Conservation (phyloP, 1,140 invertebrate species). For the Hyposmocoma kahamanoa region DNA sequence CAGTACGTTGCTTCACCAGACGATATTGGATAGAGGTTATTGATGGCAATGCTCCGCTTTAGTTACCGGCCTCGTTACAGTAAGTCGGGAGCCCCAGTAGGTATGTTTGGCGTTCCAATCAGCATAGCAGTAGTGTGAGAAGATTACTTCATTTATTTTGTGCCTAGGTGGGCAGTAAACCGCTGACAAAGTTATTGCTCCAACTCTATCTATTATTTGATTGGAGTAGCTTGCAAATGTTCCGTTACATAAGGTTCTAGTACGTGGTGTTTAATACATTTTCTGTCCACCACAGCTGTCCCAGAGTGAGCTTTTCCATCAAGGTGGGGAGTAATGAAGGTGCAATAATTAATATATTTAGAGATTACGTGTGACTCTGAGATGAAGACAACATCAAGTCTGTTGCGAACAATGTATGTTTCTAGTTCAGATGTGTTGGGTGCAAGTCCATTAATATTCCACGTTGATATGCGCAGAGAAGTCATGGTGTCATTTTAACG, state of each 20-base stretch:
- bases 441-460: constrained; percentile 26
- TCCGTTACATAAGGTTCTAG: constrained; percentile 6
- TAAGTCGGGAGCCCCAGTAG: constrained; percentile 15
- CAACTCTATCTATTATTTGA: constrained; percentile 10
- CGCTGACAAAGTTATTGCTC: constrained; percentile 14
- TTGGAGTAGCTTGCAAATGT: constrained; percentile 18
- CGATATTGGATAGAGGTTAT: not conserved
- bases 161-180: constrained; percentile 23
- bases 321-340: constrained; percentile 18
- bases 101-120: constrained; percentile 25
- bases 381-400: constrained; percentile 15
- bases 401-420: constrained; percentile 4
- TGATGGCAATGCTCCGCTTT: too few relatives aligned
- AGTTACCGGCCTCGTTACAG: constrained; percentile 1
- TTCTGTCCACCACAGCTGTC: constrained; percentile 16
- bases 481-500: constrained; percentile 17
- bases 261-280: constrained; percentile 12
- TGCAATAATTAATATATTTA: too few relatives aligned
- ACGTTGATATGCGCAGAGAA: constrained; percentile 12
- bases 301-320: constrained; percentile 24
- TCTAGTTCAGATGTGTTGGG: constrained; percentile 20
- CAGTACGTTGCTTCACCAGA: constrained; percentile 26
- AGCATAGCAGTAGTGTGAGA: constrained; percentile 10
- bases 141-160: constrained; percentile 7
- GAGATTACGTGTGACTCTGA: constrained; percentile 16